Base-by-base conservation (phyloP, 1,140 invertebrate species). In the Conus betulinus region DNA sequence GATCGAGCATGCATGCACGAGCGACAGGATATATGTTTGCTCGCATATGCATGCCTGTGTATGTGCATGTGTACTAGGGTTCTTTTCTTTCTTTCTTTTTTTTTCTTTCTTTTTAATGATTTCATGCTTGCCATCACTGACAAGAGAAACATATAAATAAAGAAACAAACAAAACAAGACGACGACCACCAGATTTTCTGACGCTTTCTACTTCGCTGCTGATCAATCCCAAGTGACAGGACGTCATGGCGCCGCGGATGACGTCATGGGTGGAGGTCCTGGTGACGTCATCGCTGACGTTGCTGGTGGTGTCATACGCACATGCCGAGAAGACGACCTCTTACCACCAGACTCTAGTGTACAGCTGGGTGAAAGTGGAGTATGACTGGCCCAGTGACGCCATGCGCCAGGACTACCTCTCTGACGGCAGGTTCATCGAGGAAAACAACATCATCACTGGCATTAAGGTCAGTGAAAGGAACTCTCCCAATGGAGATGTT, bases 391-490 rank as follows among this genome's bases (percentile, higher is more conserved):
- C 92, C 11, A 92, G 90, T 83, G 84, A 88, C 15, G 88, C 91
- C 3, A 51, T 87, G 53, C 91, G 88, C 23, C 74, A 90, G 7
- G 74, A 90, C 13, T 89, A 90, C 15, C 57, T 90, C 17, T n/a
- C 20, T 51, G 88, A 60, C 51, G 88, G 88, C 8, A 88, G 87
- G 27, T 92, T 90, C 63, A 91, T 92, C 17, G 87, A 90, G 23
- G 27, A 92, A 15, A 92, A 93, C 84, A 93, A 91, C 63, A 89
- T 90, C 79, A 90, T 93, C 5, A 92, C 91, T 53, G 92, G 92
- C 67, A 91, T 93, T 51, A 93, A 87, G 74, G 85, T 87, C 8
- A 7, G 79, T 53, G 23, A 78, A 7, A 25, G 67, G 20, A 7
- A 7, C 7, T 7, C 67, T 74, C 13, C 13, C 13, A 63, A 63